These are phyloP conservation scores for Alloscopus bannaensis DNA, from an alignment of 2,888 invertebrate species.

Conservation along the genomic window DNA sequence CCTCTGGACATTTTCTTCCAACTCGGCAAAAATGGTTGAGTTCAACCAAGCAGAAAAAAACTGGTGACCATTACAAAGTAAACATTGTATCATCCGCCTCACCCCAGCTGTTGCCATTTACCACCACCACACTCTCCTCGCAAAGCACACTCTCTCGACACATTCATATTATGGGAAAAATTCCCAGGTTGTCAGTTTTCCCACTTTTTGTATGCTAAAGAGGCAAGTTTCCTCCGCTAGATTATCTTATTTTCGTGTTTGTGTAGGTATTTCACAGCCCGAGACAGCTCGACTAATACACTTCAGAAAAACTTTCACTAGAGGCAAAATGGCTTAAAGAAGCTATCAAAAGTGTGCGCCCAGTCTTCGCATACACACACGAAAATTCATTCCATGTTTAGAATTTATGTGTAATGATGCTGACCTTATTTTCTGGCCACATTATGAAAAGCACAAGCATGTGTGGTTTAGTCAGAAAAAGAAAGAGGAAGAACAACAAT, in stretches of 20 bases:
- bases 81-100: slow-evolving; percentile 22
- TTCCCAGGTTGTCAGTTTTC: slow-evolving; percentile 12
- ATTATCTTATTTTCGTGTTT: background rate
- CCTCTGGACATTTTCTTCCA: slow-evolving; percentile 13
- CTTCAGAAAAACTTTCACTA: background rate
- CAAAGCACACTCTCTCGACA: background rate
- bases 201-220: too few species aligned
- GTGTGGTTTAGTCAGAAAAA: background rate
- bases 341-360: background rate
- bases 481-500: background rate
- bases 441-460: slow-evolving; percentile 33
- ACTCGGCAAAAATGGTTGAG: background rate
- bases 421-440: slow-evolving; percentile 49
- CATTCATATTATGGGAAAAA: slow-evolving; percentile 7
- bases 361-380: background rate
- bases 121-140: background rate
- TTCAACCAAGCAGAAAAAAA: background rate
- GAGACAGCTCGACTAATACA: background rate
- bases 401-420: slow-evolving; percentile 21
- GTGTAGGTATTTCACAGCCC: background rate
- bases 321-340: background rate
- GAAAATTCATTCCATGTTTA: slow-evolving; percentile 10
- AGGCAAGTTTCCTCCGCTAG: background rate
- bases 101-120: slow-evolving; percentile 21
- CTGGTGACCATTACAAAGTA: slow-evolving; percentile 22